Conservation (phyloP, 1,140 invertebrate species). For the Cryptotermes secundus region DNA sequence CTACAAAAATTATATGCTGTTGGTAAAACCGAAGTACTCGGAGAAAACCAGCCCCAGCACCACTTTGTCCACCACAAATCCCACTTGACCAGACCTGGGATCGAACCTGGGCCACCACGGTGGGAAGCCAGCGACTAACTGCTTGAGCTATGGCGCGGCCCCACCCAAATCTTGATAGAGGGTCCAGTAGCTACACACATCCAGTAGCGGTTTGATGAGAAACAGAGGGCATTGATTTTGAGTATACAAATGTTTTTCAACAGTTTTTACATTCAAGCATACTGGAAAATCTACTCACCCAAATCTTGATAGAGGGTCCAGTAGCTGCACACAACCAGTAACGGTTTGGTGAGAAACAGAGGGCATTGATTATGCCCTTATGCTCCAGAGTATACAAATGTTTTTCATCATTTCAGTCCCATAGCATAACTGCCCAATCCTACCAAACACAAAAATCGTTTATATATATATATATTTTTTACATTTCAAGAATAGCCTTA, state of each 20-base stretch:
- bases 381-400: constrained; percentile 98
- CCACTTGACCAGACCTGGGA: too few species aligned
- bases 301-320: constrained; percentile 98
- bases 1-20: too few species aligned
- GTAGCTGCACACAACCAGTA: constrained; percentile 99
- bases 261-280: too few species aligned
- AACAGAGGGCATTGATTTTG: constrained; percentile 97
- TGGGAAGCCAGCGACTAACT: too few species aligned
- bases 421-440: constrained; percentile 98
- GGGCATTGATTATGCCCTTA: constrained; percentile 95
- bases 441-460: constrained; percentile 43
- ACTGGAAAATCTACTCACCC: constrained; percentile 58
- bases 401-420: constrained; percentile 99
- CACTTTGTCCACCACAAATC: too few species aligned
- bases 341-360: constrained; percentile 99
- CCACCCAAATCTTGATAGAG: constrained; percentile 96
- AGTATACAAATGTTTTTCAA: constrained; percentile 98
- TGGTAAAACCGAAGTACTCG: too few species aligned
- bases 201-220: constrained; percentile 99
- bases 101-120: too few species aligned
- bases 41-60: too few species aligned
- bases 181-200: constrained; percentile 98
- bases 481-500: too few species aligned
- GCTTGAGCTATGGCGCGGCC: too few species aligned
- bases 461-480: too few species aligned